Evolutionary conservation across 2,797 vertebrate species (phyloP).

Genomic region (Mormyrops attenuatus): DNA sequence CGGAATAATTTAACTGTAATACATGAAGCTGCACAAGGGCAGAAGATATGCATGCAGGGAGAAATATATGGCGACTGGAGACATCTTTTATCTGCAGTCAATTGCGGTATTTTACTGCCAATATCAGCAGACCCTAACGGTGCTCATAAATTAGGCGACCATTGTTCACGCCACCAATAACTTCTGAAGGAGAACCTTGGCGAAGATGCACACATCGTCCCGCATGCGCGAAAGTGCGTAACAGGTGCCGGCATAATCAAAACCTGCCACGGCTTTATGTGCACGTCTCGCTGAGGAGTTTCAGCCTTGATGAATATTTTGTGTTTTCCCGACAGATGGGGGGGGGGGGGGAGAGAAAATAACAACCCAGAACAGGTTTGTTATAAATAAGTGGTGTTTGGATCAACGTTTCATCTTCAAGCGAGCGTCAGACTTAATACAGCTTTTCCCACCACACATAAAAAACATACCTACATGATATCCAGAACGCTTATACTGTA

Average conservation of each 20-base stretch:
- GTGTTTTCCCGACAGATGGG: neutral
- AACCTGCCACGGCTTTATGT: slow-evolving; percentile 24
- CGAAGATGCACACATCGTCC: neutral
- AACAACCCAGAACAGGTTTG: neutral
- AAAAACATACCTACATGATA: neutral
- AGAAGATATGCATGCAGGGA: slow-evolving; percentile 41
- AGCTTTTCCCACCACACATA: neutral
- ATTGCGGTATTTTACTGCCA: slow-evolving; percentile 67
- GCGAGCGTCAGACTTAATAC: slow-evolving; percentile 26
- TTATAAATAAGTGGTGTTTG: neutral
- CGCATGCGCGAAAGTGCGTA: slow-evolving; percentile 25
- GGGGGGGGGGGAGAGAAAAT: neutral
- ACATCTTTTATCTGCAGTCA: slow-evolving; percentile 62
- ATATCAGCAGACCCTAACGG: slow-evolving; percentile 57
- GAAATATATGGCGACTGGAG: slow-evolving; percentile 60
- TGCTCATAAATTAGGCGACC: slow-evolving; percentile 59
- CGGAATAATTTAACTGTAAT: slow-evolving; percentile 60
- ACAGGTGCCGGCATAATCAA: slow-evolving; percentile 19
- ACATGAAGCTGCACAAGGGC: slow-evolving; percentile 46
- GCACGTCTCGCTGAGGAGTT: neutral
- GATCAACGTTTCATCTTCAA: slow-evolving; percentile 25
- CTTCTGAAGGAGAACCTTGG: slow-evolving; percentile 63
- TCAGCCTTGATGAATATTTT: neutral
- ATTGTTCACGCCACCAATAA: slow-evolving; percentile 62
- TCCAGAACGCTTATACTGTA: neutral